phyloP scores from a whole-genome alignment of 2,888 invertebrate species.

The Diabrotica balteata region DNA sequence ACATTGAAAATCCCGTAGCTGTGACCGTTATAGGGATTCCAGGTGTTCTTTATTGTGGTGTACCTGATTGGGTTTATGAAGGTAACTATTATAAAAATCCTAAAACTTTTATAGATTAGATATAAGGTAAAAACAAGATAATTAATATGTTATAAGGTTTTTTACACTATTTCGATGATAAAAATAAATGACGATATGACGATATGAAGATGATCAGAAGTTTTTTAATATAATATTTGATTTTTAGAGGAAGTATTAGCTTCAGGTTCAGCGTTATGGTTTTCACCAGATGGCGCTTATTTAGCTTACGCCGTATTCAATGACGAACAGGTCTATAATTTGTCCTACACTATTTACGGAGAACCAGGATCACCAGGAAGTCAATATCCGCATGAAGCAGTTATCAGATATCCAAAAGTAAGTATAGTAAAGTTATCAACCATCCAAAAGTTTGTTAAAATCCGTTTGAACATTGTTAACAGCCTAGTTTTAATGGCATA shows the following conservation, averaged over 20 bases:
- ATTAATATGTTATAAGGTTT: no score
- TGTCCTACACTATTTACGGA: slow-evolving; percentile 73
- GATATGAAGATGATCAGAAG: no score
- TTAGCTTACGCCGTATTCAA: slow-evolving; percentile 86
- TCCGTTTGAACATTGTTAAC: no score
- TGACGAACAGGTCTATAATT: slow-evolving; percentile 73
- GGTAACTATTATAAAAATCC: slow-evolving; percentile 61
- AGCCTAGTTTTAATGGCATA: no score
- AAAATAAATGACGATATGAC: no score
- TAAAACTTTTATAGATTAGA: no score
- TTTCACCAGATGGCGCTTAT: slow-evolving; percentile 78
- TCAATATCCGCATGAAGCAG: slow-evolving; percentile 73
- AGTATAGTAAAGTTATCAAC: slow-evolving; percentile 62
- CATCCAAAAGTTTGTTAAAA: slow-evolving; percentile 72
- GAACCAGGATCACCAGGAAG: slow-evolving; percentile 63
- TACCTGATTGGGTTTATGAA: slow-evolving; percentile 94
- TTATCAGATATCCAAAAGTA: slow-evolving; percentile 82
- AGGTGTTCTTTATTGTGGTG: slow-evolving; percentile 76
- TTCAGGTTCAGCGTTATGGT: slow-evolving; percentile 86
- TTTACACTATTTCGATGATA: no score
- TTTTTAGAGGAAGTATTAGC: slow-evolving; percentile 87
- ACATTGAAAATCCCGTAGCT: slow-evolving; percentile 49
- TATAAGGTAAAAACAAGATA: no score
- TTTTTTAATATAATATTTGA: no score
- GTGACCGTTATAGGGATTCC: slow-evolving; percentile 63